Conservation (phyloP, 2,113 vertebrate genomes). For the Eubucco bourcierii region DNA sequence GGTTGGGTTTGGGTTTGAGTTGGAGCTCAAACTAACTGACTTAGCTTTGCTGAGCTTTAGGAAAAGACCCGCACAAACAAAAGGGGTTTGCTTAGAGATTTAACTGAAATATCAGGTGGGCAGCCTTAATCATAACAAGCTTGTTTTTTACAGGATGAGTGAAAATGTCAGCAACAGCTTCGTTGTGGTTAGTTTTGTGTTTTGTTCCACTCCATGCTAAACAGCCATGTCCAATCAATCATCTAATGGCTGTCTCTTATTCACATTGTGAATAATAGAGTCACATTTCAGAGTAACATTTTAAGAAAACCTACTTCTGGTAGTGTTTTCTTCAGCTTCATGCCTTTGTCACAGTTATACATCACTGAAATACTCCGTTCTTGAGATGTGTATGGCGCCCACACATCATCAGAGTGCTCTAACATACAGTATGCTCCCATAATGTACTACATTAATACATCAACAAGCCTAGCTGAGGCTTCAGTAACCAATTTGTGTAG, state of each 20-base stretch:
- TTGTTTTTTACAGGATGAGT: not conserved
- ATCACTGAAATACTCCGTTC: not conserved
- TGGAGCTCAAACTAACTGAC: not conserved
- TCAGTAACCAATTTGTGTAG: not conserved
- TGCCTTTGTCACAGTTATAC: constrained; percentile 14
- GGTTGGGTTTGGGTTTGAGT: not conserved
- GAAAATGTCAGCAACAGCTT: not conserved
- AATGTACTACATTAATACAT: constrained; percentile 19
- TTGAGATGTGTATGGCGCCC: accelerated
- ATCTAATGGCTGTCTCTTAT: not conserved
- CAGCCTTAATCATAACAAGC: not conserved
- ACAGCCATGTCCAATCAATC: not conserved
- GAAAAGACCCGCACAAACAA: not conserved
- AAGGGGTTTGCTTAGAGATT: not conserved
- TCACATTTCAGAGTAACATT: not conserved
- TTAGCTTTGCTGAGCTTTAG: not conserved
- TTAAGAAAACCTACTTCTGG: not conserved
- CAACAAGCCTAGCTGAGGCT: not conserved
- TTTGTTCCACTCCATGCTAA: not conserved
- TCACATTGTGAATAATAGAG: not conserved
- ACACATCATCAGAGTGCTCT: not conserved
- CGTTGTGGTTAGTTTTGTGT: not conserved
- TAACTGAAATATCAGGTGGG: not conserved
- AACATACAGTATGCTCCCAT: not conserved
- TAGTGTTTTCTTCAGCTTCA: not conserved